Conservation (phyloP, 2,113 vertebrate genomes). For the Emydocephalus ijimae region DNA sequence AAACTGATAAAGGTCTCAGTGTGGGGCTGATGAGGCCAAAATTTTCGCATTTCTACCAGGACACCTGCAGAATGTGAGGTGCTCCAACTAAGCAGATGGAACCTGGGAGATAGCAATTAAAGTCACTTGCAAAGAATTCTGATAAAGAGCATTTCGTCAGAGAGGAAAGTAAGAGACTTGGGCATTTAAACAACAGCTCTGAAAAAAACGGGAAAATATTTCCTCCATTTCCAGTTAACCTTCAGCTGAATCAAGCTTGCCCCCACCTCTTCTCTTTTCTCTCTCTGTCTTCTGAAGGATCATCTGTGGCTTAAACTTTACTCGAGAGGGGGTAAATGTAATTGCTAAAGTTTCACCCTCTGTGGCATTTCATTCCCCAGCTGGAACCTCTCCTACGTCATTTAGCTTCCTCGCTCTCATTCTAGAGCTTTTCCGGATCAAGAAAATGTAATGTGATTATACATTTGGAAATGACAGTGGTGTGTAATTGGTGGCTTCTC, state of each 20-base stretch:
- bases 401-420: conserved; percentile 28
- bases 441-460: conserved; percentile 7
- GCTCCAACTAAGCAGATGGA: conserved; percentile 57
- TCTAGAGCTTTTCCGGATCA: conserved; percentile 21
- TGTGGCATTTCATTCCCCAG: conserved; percentile 4
- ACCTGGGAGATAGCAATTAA: conserved; percentile 58
- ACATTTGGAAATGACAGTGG: conserved; percentile 31
- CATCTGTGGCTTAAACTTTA: conserved; percentile 27
- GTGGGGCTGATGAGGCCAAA: conserved; percentile 74
- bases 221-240: conserved; percentile 29
- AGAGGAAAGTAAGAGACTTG: conserved; percentile 11
- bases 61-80: conserved; percentile 60
- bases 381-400: not conserved
- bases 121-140: conserved; percentile 55
- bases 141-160: conserved; percentile 51
- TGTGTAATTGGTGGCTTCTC: conserved; percentile 40
- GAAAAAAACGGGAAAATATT: not conserved
- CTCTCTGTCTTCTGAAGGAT: conserved; percentile 26
- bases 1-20: conserved; percentile 76
- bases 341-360: conserved; percentile 25
- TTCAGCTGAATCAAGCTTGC: not conserved
- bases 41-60: conserved; percentile 67
- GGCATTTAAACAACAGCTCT: not conserved
- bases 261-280: not conserved
- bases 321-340: conserved; percentile 2